Evolutionary conservation across 2,888 invertebrate genomes (phyloP), one percentile per base, ranked within the genome.

Genomic region (Andrena haemorrhoa): DNA sequence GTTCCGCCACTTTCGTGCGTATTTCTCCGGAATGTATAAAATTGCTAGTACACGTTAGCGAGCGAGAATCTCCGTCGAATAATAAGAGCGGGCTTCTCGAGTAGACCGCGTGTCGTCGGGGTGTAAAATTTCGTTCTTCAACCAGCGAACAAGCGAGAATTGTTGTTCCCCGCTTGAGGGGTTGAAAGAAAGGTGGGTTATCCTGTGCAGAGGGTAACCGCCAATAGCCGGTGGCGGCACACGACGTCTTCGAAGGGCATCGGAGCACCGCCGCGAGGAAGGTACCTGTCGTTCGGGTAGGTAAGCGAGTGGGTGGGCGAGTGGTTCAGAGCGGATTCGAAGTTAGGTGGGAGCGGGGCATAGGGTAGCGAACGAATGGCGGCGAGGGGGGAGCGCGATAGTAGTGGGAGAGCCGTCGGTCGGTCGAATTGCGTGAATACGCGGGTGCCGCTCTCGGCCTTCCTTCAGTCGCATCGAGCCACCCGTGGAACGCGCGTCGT

Each of bases 391-490:
- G 41, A 41, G 41, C 12, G 41, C 12, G 41, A 41, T 41, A 16
- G 41, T 53, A 58, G 75, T 73, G 73, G 81, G 78, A 60, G 64
- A 79, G 75, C 64, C 23, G 77, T 51, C 74, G 75, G 51, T 69
- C 76, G 75, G 86, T 82, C 79, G 78, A 80, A 77, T 73, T 65
- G 75, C 41, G 68, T 53, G 68, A 69, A 79, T 78, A 60, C 79
- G 31, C 74, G 63, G 58, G 74, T 56, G 56, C 69, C 76, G 64
- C 47, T 82, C 71, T 61, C 69, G 66, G 68, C 49, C 65, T 76
- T 66, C 7, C 80, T 75, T 87, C 88, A 91, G 91, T 91, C 86
- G 89, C 88, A 87, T 86, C 87, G 86, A 86, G 85, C 81, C 84
- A 84, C 74, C 79, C 89, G 89, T 82, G 88, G 82, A 77, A 79